Base-by-base conservation (phyloP, 2,888 invertebrate species). In the Drosophila helvetica region DNA sequence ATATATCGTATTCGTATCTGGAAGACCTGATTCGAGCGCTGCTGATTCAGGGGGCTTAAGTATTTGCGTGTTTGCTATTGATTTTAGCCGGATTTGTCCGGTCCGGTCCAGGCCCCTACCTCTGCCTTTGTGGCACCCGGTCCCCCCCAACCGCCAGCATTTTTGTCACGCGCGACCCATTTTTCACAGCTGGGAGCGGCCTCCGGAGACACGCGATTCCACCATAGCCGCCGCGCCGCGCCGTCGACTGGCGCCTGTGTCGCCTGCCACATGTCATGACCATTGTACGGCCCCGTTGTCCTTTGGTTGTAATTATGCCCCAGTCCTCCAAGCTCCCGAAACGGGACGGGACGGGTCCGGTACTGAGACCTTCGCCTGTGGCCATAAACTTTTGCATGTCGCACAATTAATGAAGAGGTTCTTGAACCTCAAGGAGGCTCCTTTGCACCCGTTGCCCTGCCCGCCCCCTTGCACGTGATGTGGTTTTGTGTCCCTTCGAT, bases 51-150 rank as follows among this genome's bases (percentile, higher is more conserved):
- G 58, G 75, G 80, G 77, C 83, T 83, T 66, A 79, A 81, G 84
- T 75, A 70, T 80, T 77, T 80, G 69, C 73, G 69, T 75, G 72
- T 57, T 66, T 53, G 71, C 79, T 85, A 85, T 85, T 85, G 85
- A 85, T 85, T 85, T 85, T 82, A 73, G 85, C 79, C 83, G 83
- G 77, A 87, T 85, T 81, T 84, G 64, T 59, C 73, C 61, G 74
- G 64, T 59, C 73, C 61, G 74, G 63, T 60, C 77, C 64, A 55
- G 65, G 30, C 43, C 65, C 65, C 64, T 48, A 25, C 10, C 22
- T 12, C 64, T 48, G 33, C 10, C 22, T 12, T 19, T 46, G 18
- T 18, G 25, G 25, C 25, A 4, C 27, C 54, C 22, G 42, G 9
- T 30, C 5, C 22, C 48, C 42, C 52, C 15, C 45, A 25, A 55